Conservation (phyloP, 2,797 vertebrate species). For the Galago senegalensis region DNA sequence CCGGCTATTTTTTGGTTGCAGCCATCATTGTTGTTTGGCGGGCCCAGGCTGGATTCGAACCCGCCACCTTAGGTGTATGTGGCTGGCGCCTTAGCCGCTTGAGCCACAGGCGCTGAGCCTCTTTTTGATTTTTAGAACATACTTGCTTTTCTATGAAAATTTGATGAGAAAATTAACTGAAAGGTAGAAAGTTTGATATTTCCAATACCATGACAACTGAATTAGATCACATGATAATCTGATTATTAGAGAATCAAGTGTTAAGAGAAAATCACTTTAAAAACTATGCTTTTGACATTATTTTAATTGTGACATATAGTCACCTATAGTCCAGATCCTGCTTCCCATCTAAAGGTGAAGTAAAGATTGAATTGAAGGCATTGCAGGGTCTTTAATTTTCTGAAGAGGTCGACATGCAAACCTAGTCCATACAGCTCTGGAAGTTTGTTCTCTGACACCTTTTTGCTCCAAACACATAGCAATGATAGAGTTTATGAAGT, state of each 20-base stretch:
- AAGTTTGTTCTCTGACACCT: slow-evolving; percentile 45
- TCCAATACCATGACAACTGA: slow-evolving; percentile 38
- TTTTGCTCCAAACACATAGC: slow-evolving; percentile 32
- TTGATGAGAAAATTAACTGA: slow-evolving; percentile 54
- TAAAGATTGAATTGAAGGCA: background rate
- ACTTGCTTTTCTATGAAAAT: slow-evolving; percentile 31
- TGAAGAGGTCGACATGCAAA: background rate
- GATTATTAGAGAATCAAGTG: slow-evolving; percentile 8
- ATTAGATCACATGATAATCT: slow-evolving; percentile 29
- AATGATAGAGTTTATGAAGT: slow-evolving; percentile 59
- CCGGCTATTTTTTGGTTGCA: too few relatives aligned
- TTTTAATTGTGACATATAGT: background rate
- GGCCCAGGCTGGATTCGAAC: too few relatives aligned
- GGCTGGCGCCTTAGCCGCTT: too few relatives aligned
- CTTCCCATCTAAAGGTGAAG: slow-evolving; percentile 12
- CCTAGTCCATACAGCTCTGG: background rate
- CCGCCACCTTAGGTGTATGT: too few relatives aligned
- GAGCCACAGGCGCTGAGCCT: too few relatives aligned
- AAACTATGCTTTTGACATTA: background rate
- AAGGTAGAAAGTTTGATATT: slow-evolving; percentile 56
- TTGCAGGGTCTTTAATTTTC: background rate
- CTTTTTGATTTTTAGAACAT: too few relatives aligned
- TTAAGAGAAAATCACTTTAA: slow-evolving; percentile 43
- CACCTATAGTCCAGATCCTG: background rate
- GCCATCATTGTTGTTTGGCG: too few relatives aligned